Conservation (phyloP, 2,888 invertebrate genomes). For the Drosophila conformis region DNA sequence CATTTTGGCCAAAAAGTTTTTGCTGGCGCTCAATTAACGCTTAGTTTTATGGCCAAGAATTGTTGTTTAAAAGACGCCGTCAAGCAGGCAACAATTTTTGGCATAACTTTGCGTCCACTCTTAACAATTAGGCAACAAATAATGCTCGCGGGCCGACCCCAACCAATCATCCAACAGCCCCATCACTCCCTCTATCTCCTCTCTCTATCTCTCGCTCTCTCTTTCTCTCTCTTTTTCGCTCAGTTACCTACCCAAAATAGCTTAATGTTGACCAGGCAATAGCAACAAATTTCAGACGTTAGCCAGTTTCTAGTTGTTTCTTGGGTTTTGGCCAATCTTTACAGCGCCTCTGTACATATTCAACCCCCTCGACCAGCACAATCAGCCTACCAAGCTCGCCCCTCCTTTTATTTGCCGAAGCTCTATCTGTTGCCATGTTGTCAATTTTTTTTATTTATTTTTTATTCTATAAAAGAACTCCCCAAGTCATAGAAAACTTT, state of each 20-base stretch:
- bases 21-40: conserved; percentile 75
- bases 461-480: conserved; percentile 25
- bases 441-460: conserved; percentile 7
- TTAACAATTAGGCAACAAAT: conserved; percentile 66
- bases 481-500: conserved; percentile 58
- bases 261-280: conserved; percentile 54
- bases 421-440: conserved; percentile 33
- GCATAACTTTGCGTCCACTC: conserved; percentile 29
- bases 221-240: neutral
- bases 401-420: conserved; percentile 5
- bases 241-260: conserved; percentile 53
- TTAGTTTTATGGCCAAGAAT: conserved; percentile 67
- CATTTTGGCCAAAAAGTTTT: conserved; percentile 49
- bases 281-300: conserved; percentile 31
- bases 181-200: neutral
- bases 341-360: conserved; percentile 1
- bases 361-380: neutral
- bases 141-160: conserved; percentile 21
- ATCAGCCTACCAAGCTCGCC: neutral
- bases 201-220: neutral
- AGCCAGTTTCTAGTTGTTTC: conserved; percentile 27
- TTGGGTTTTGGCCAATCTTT: neutral
- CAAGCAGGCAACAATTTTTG: conserved; percentile 60
- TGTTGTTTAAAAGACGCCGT: conserved; percentile 57
- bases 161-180: neutral